phyloP scores from a whole-genome alignment of 2,113 vertebrate species.

The Lepus europaeus region DNA sequence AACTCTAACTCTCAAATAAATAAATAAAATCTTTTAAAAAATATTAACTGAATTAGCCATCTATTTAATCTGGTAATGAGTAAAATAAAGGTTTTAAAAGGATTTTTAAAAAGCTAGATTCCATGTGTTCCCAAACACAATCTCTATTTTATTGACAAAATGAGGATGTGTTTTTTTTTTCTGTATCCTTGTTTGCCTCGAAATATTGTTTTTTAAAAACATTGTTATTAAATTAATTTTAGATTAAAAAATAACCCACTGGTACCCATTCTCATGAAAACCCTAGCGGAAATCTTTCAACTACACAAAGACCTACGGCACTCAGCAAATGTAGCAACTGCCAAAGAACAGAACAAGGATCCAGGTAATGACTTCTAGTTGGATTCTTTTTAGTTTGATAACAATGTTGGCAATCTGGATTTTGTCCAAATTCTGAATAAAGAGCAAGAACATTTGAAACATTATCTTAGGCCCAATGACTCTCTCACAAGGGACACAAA shows the following conservation, averaged over 20 bases:
- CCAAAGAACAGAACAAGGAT: not conserved
- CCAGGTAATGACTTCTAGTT: not conserved
- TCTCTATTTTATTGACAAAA: constrained; percentile 21
- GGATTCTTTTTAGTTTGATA: not conserved
- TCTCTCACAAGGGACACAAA: constrained; percentile 19
- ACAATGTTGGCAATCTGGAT: constrained; percentile 36
- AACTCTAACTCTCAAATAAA: no score
- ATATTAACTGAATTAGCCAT: not conserved
- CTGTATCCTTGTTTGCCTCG: not conserved
- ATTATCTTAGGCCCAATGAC: not conserved
- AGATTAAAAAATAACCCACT: constrained; percentile 53
- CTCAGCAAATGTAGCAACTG: not conserved
- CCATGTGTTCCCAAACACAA: not conserved
- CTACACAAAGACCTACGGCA: not conserved
- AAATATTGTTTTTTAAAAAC: constrained; percentile 54
- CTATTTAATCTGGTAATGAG: not conserved
- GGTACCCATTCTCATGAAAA: not conserved
- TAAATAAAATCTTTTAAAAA: no score
- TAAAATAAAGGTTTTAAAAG: not conserved
- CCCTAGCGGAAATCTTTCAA: not conserved
- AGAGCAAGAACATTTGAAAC: constrained; percentile 60
- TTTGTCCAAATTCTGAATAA: constrained; percentile 62
- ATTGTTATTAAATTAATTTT: constrained; percentile 68
- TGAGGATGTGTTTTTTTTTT: not conserved
- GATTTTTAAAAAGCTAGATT: constrained; percentile 9